These are phyloP conservation scores for Azemiops feae DNA, from an alignment of 2,113 vertebrate genomes.

Conservation along the genomic window DNA sequence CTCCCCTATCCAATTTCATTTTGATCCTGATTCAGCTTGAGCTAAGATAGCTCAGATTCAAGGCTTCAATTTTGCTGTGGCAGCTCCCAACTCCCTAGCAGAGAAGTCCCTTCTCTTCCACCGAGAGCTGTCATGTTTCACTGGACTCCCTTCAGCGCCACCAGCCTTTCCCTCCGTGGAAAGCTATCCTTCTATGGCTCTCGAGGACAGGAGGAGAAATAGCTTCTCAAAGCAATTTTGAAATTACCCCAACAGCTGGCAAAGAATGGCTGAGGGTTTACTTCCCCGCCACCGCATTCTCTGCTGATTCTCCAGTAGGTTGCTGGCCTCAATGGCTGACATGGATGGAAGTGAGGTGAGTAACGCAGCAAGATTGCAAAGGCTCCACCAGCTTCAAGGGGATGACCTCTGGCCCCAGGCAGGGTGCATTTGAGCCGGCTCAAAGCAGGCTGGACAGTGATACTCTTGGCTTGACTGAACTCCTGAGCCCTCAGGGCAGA, in stretches of 20 bases:
- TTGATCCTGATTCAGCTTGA: not conserved
- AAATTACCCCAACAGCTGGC: not conserved
- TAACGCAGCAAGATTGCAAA: not conserved
- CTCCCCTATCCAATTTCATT: not conserved
- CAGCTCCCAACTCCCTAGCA: too few relatives aligned
- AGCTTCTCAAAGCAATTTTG: not conserved
- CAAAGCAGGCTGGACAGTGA: not conserved
- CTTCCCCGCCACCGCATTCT: not conserved
- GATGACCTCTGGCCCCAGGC: slow-evolving; percentile 1
- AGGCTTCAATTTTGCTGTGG: not conserved
- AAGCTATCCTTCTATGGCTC: not conserved
- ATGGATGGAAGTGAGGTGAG: not conserved
- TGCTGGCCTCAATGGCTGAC: not conserved
- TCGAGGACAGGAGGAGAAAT: not conserved
- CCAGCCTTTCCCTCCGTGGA: not conserved
- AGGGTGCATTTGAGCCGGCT: not conserved
- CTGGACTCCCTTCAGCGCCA: not conserved
- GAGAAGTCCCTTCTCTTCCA: not conserved
- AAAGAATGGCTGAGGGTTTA: too few relatives aligned
- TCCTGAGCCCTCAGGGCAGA: slow-evolving; percentile 19
- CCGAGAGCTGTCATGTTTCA: not conserved
- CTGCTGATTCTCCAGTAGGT: not conserved
- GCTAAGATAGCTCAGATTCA: not conserved
- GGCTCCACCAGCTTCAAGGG: not conserved
- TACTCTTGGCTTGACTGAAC: not conserved